A percentile compares a stretch with the other conserved stretches of the same genome.
These are phyloP conservation scores for Spicauda simplicius DNA, from an alignment of 2,888 invertebrate species.

Conservation along the genomic window DNA sequence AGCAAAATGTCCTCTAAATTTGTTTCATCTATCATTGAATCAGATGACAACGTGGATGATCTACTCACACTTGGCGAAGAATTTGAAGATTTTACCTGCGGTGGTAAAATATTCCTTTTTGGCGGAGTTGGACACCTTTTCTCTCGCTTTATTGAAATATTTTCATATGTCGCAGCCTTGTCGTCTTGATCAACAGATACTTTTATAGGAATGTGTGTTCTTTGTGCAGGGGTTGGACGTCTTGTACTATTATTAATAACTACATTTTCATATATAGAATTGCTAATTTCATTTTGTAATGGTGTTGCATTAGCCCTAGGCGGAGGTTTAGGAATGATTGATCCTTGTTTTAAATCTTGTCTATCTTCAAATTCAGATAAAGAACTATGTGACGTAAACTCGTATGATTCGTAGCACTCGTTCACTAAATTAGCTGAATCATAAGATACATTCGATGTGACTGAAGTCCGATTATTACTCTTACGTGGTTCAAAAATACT, in stretches of 20 bases:
- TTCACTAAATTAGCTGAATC: constrained; percentile 68
- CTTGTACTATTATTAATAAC: constrained; percentile 50
- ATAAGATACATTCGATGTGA: constrained; percentile 55
- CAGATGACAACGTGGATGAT: constrained; percentile 71
- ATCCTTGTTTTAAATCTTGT: constrained; percentile 38
- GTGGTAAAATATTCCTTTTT: constrained; percentile 56
- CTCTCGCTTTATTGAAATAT: constrained; percentile 58
- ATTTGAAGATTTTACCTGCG: constrained; percentile 49
- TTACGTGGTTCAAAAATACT: constrained; percentile 71
- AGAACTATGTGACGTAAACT: constrained; percentile 50
- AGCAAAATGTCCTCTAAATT: constrained; percentile 78
- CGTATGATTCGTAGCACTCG: constrained; percentile 77
- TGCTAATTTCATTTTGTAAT: constrained; percentile 46
- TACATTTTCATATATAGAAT: constrained; percentile 72
- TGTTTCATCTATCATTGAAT: constrained; percentile 75
- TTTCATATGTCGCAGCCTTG: constrained; percentile 68
- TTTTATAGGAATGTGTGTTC: constrained; percentile 67
- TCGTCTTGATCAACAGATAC: constrained; percentile 50
- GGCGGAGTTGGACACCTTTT: constrained; percentile 60
- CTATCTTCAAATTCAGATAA: constrained; percentile 36
- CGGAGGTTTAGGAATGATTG: constrained; percentile 60
- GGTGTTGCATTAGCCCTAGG: constrained; percentile 58
- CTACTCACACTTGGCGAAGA: constrained; percentile 60
- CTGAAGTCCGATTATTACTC: constrained; percentile 52
- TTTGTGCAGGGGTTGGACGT: constrained; percentile 68